Evolutionary conservation across 2,888 invertebrate species (phyloP), one percentile per base, ranked within the genome.

Genomic region (Cerceris ruficornis): DNA sequence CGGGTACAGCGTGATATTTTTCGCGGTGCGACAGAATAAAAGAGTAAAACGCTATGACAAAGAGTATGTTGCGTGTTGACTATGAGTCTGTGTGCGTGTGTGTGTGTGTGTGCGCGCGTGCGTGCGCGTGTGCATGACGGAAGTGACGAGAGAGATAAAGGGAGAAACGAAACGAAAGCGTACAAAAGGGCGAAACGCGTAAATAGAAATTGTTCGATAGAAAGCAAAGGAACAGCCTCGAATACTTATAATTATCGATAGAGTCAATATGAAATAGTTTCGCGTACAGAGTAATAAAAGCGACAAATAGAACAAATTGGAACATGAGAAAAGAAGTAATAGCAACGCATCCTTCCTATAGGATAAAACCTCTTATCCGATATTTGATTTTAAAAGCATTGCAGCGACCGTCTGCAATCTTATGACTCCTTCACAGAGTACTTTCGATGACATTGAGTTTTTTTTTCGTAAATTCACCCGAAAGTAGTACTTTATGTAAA

Each of bases 1-100:
- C 6, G n/a, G 50, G 50, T n/a, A 50, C 11, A n/a, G n/a, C 9
- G n/a, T 11, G 1, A 80, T 67, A 66, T 76, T 82, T 83, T 81
- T 77, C 55, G 72, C 78, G 76, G 73, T 75, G 76, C 69, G 73
- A 72, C 58, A n/a, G 15, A 59, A 4, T 11, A 46, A 1, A 46
- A 46, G 11, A 46, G 11, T 46, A 8, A 46, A 11, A 46, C 46
- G 11, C 9, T 11, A 46, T 2, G 46, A 46, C 2, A 46, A 46
- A 46, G 46, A 46, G 46, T 11, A 46, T 46, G 2, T 8, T 8
- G 46, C 46, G 46, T 11, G 46, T n/a, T 8, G 46, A 4, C 2
- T 8, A 46, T 11, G 46, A 8, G 6, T 46, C 46, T 46, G 2
- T 28, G 2, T 28, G 28, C 4, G 2, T 11, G 46, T 6, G 46